Conservation (phyloP, 2,888 invertebrate species). For the Xylocampa areola region DNA sequence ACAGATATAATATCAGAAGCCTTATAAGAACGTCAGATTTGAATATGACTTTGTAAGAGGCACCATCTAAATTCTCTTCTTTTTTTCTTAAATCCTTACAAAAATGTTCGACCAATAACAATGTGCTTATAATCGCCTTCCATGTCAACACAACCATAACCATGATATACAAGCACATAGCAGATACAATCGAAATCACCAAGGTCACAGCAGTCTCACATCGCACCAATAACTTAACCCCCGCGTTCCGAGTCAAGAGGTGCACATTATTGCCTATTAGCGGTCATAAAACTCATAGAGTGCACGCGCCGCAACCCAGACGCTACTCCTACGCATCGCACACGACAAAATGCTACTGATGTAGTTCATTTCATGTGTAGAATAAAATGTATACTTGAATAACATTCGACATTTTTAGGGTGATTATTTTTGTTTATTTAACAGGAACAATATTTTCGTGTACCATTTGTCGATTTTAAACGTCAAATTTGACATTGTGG, state of each 20-base stretch:
- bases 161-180: conserved; percentile 12
- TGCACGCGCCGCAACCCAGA: conserved; percentile 62
- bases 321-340: conserved; percentile 64
- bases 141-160: conserved; percentile 17
- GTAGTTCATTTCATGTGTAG: conserved; percentile 38
- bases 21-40: too few species aligned
- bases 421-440: not conserved
- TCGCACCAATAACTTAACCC: conserved; percentile 72
- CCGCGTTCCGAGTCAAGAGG: conserved; percentile 71
- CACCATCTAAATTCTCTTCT: not conserved
- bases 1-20: too few species aligned
- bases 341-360: conserved; percentile 56
- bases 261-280: conserved; percentile 77
- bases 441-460: not conserved
- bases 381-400: too few species aligned
- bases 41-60: not conserved
- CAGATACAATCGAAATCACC: conserved; percentile 39
- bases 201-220: conserved; percentile 53
- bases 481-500: too few species aligned
- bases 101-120: not conserved
- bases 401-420: conserved; percentile 11
- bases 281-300: conserved; percentile 74
- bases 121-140: conserved; percentile 7
- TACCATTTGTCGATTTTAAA: not conserved
- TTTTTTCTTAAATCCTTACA: not conserved